phyloP scores from a whole-genome alignment of 2,888 invertebrate genomes.

The Ochropacha duplaris region DNA sequence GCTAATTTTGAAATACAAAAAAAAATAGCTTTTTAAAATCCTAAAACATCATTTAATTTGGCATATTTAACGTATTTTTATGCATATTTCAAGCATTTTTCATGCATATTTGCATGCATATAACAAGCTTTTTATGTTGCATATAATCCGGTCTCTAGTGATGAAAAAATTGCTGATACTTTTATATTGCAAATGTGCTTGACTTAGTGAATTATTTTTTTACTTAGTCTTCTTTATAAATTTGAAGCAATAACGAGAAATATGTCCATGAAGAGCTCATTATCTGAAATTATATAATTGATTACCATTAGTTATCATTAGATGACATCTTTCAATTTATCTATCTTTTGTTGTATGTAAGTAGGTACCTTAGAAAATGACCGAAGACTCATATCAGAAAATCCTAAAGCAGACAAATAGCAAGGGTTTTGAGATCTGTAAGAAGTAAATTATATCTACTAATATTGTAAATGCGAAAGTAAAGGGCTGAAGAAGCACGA shows the following conservation, averaged over 20 bases:
- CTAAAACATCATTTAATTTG: no score
- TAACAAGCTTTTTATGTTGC: no score
- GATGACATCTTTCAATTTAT: not conserved
- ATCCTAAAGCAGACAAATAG: conserved; percentile 31
- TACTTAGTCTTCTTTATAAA: conserved; percentile 11
- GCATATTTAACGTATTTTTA: no score
- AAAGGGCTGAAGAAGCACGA: no score
- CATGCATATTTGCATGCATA: no score
- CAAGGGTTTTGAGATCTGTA: conserved; percentile 27
- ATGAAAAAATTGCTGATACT: no score
- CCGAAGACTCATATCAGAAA: conserved; percentile 26
- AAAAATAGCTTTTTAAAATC: no score
- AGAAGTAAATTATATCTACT: not conserved
- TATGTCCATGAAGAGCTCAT: conserved; percentile 36
- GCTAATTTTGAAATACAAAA: no score
- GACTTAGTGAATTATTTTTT: conserved; percentile 9
- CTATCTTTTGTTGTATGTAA: not conserved
- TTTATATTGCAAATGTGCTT: not conserved
- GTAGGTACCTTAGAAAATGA: conserved; percentile 32
- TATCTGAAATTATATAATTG: conserved; percentile 23
- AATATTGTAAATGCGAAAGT: no score
- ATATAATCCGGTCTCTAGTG: no score
- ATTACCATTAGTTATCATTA: not conserved
- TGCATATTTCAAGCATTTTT: no score
- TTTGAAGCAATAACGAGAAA: conserved; percentile 30